A percentile compares a stretch with the other conserved stretches of the same genome.
phyloP scores from a whole-genome alignment of 1,140 invertebrate genomes.

The Drosophila burlai region DNA sequence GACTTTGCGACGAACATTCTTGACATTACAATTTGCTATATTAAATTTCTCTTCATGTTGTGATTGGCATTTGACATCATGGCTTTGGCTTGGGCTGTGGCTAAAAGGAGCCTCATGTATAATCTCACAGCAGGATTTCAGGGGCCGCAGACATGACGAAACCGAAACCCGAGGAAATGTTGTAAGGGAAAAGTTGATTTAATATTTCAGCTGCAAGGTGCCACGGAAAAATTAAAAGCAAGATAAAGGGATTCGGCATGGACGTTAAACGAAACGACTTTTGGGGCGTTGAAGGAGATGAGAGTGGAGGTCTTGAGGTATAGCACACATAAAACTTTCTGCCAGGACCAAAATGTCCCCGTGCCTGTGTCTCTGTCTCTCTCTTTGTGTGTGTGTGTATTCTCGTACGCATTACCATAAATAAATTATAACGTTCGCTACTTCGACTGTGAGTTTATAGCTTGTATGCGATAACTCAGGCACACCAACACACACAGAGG shows the following conservation, averaged over 20 bases:
- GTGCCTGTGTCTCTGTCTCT: neutral
- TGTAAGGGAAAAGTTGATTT: conserved; percentile 69
- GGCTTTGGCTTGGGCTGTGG: neutral
- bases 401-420: conserved; percentile 77
- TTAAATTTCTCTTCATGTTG: conserved; percentile 50
- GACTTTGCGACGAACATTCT: conserved; percentile 49
- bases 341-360: conserved; percentile 30
- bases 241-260: conserved; percentile 76
- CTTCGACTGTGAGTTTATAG: conserved; percentile 77
- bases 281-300: conserved; percentile 30
- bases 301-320: conserved; percentile 17
- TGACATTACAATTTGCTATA: conserved; percentile 54
- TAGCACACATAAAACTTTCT: conserved; percentile 63
- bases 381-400: conserved; percentile 30
- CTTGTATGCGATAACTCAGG: conserved; percentile 73
- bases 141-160: conserved; percentile 2
- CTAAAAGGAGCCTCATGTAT: conserved; percentile 2
- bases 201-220: conserved; percentile 71
- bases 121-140: conserved; percentile 8
- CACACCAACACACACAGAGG: conserved; percentile 36
- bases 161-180: conserved; percentile 9
- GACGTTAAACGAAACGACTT: conserved; percentile 75
- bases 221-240: conserved; percentile 75
- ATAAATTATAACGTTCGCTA: conserved; percentile 82
- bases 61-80: conserved; percentile 58